Base-by-base conservation (phyloP, 2,113 vertebrate genomes). In the Salminus brasiliensis region DNA sequence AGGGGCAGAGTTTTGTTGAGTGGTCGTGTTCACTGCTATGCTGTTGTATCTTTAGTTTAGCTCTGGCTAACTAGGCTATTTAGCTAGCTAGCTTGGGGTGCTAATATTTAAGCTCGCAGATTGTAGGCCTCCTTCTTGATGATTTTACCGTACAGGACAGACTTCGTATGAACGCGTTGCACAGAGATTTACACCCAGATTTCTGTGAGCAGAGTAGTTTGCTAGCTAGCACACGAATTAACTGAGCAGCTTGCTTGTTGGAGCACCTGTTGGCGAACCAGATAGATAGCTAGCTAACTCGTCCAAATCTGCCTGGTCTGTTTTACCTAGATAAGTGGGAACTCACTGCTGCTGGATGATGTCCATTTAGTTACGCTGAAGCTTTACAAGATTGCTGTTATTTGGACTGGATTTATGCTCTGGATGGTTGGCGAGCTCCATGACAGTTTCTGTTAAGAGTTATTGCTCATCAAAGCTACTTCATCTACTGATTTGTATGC, bases 251-350 rank as follows among this genome's bases (percentile, higher is more conserved):
- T 15, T 23, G 45, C 73, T 52, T 43, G 6, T 36, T 39, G 21
- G n/a, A 62, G 41, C 67, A 60, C 76, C 36, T 78, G 66, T 78
- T 71, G 49, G n/a, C 39, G 39, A 36, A 2, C 25, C 7, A 21
- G 36, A 25, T 5, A 36, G 36, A 21, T 5, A 69, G 2, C 18
- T 69, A 23, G n/a, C n/a, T n/a, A n/a, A n/a, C n/a, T n/a, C n/a
- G n/a, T n/a, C n/a, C n/a, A n/a, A 11, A 21, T 32, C 12, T 34
- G 60, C 30, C 6, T 18, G 16, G 6, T 13, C 29, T 36, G 62
- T 21, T 0, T 63, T 1, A 63, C n/a, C n/a, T n/a, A n/a, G 3
- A 32, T 32, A 10, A 30, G 2, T 16, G 15, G 8, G 3, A 34
- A 10, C 32, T 0, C 9, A 4, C 29, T 32, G 15, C 15, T 34